Base-by-base conservation (phyloP, 64 coral and sea anemone species). In the Acropora tenuis region DNA sequence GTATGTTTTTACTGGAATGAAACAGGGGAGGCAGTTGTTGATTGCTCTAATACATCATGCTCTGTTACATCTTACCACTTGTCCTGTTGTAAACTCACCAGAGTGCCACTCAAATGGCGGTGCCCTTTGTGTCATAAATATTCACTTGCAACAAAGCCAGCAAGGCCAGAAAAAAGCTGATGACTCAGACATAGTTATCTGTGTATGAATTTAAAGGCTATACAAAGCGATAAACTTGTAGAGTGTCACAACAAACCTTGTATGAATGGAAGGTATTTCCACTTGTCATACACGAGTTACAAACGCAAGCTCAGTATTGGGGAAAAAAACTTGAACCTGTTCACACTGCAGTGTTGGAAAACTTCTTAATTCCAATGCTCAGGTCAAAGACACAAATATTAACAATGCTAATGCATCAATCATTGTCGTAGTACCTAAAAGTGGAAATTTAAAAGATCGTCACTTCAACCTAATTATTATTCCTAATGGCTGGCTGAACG, bases 1-100 rank as follows among this genome's bases (percentile, higher is more conserved):
- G 86, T 88, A 88, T 88, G 86, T 76, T 88, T 88, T 53, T 88
- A 67, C 72, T 50, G 86, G 57, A 88, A 76, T 88, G 71, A 88
- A 88, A 88, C 86, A 48, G 86, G 86, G 73, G 69, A 88, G 72
- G 86, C 86, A 57, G 72, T 50, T 19, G 69, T 88, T 84, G 50
- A 84, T 84, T 84, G 81, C 40, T 84, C 81, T 67, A 84, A 67
- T 47, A 84, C 81, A 84, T 44, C 81, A 61, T 76, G 86, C 86
- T 48, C 86, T 75, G 76, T 75, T 74, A 55, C 86, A 73, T 75
- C 86, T 10, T 74, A 75, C 86, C 86, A 88, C 86, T 88, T 88
- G 50, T 88, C 86, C 86, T 88, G 86, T 53, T 72, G 55, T 76
- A 88, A 88, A 88, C 86, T 88, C 69, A 76, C 48, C 20, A 72